Evolutionary conservation across 2,888 invertebrate genomes (phyloP).

Genomic region (Drosophila longiperda): DNA sequence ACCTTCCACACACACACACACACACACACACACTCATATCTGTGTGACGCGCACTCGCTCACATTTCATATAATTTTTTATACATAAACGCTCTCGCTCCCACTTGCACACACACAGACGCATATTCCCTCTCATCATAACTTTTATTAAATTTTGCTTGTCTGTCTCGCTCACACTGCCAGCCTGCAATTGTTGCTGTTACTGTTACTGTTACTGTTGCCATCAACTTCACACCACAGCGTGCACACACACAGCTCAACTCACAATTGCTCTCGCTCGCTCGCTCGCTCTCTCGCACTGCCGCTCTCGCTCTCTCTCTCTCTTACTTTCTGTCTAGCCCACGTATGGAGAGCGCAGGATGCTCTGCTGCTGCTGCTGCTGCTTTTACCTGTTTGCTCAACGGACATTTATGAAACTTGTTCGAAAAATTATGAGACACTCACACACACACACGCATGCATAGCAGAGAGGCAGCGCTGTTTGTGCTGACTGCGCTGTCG

Average conservation of each 20-base stretch:
- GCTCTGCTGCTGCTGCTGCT: constrained; percentile 53
- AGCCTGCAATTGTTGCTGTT: constrained; percentile 45
- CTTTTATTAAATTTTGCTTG: constrained; percentile 77
- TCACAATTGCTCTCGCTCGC: constrained; percentile 41
- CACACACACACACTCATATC: constrained; percentile 27
- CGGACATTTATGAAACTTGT: constrained; percentile 79
- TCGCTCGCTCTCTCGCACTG: constrained; percentile 32
- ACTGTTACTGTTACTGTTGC: constrained; percentile 80
- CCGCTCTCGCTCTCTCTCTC: constrained; percentile 15
- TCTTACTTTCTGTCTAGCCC: constrained; percentile 16
- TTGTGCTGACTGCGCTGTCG: constrained; percentile 30
- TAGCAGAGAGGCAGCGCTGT: constrained; percentile 30
- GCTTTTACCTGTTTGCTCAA: constrained; percentile 64
- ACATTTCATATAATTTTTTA: constrained; percentile 80
- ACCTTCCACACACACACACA: constrained; percentile 65
- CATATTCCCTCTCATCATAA: constrained; percentile 76
- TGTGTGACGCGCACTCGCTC: constrained; percentile 61
- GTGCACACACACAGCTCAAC: constrained; percentile 19
- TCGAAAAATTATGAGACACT: constrained; percentile 76
- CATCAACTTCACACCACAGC: constrained; percentile 61
- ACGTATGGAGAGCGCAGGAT: constrained; percentile 34
- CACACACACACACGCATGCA: constrained; percentile 21
- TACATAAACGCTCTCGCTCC: constrained; percentile 68
- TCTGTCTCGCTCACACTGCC: constrained; percentile 50
- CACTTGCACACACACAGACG: constrained; percentile 46